A percentile compares a stretch with the other conserved stretches of the same genome.
phyloP scores from a whole-genome alignment of 2,888 invertebrate genomes.

The Emmelina monodactyla region DNA sequence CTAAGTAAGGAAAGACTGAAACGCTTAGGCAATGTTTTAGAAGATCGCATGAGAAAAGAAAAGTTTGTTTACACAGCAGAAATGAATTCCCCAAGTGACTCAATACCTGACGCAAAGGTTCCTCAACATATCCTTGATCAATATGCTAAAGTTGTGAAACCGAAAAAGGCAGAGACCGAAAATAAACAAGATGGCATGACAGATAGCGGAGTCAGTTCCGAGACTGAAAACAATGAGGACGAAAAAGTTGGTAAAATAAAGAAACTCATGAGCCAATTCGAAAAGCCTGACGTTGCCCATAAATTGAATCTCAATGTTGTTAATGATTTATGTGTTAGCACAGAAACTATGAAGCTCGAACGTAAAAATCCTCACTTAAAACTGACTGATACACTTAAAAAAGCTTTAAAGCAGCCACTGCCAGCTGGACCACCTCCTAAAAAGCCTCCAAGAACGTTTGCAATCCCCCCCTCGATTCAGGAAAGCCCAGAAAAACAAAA shows the following conservation, averaged over 20 bases:
- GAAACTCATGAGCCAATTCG: conserved; percentile 29
- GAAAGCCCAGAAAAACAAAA: conserved; percentile 32
- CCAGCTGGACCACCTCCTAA: conserved; percentile 77
- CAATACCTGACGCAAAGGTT: conserved; percentile 44
- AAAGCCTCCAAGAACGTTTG: conserved; percentile 76
- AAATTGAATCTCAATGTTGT: conserved; percentile 32
- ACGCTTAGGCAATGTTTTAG: conserved; percentile 42
- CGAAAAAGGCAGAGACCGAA: conserved; percentile 28
- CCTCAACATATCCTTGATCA: conserved; percentile 55
- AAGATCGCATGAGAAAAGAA: conserved; percentile 53
- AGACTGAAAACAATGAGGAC: conserved; percentile 55
- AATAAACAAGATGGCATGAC: conserved; percentile 50
- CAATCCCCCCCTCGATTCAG: conserved; percentile 24
- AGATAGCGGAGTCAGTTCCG: conserved; percentile 58
- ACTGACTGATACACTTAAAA: conserved; percentile 69
- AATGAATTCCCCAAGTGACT: conserved; percentile 18
- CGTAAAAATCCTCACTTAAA: conserved; percentile 49
- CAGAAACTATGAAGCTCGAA: conserved; percentile 49
- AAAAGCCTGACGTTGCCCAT: conserved; percentile 23
- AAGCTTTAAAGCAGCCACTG: conserved; percentile 71
- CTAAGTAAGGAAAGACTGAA: conserved; percentile 47
- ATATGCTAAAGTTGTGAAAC: conserved; percentile 52
- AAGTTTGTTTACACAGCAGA: conserved; percentile 31
- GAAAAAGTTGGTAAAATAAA: conserved; percentile 37
- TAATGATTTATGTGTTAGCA: conserved; percentile 41